Evolutionary conservation across 2,888 invertebrate species (phyloP), one percentile per base, ranked within the genome.

Genomic region (Tricholauxania praeusta): DNA sequence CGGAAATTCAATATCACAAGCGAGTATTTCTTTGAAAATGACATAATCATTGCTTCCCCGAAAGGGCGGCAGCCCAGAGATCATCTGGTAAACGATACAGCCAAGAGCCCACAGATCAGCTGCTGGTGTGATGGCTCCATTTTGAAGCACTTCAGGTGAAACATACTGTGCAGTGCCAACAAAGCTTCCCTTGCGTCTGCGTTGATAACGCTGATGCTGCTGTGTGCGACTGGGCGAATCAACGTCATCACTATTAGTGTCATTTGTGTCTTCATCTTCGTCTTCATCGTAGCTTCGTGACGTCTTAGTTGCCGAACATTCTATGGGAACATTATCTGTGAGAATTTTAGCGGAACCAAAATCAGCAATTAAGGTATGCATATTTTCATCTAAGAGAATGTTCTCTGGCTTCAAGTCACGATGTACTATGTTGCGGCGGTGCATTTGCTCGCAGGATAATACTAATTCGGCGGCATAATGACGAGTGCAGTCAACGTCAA

Each of bases 151-250:
- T 89, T 99, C 99, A 3, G 99, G 99, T 72, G 98, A 98, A 0
- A 99, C 98, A 87, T 99, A 99, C 86, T 99, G 98, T 3, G 99
- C 98, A 14, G 99, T 99, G 66, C 99, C 99, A 15, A 99, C 99
- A 88, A 99, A 99, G 86, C 95, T 96, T 82, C 93, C 93, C 80
- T 91, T 91, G 74, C 95, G 90, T 60, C 78, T 78, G 6, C 79
- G 79, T 52, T 78, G 78, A 75, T 80, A 74, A 79, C 89, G 89
- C n/a, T 75, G 72, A 65, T 63, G 67, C 59, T n/a, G 64, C 12
- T 67, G 66, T 17, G 71, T 72, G 32, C 79, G 78, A 55, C 77
- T 76, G 32, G 80, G 78, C 0, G 81, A 79, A 49, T 80, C 79
- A 47, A 77, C 69, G 15, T 79, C 80, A 60, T 79, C 80, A 22